A percentile compares a stretch with the other conserved stretches of the same genome.
Evolutionary conservation across 2,113 vertebrate species (phyloP).

Genomic region (Burhinus bistriatus): DNA sequence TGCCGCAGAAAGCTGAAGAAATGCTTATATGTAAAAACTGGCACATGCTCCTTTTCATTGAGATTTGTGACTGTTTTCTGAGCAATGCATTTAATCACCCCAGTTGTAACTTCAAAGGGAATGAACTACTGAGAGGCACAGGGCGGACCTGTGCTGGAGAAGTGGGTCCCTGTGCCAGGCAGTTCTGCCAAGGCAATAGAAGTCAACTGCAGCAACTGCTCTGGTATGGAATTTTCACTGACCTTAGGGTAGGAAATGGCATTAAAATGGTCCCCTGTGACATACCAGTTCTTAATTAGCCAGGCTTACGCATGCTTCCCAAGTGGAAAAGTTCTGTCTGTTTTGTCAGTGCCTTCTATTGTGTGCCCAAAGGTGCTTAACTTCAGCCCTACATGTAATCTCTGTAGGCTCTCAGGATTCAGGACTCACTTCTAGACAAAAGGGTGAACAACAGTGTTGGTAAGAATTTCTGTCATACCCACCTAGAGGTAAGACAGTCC

Average conservation of each 20-base stretch:
- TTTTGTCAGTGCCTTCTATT: neutral
- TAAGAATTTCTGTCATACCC: neutral
- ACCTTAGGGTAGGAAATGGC: neutral
- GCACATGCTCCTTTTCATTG: neutral
- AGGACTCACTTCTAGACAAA: neutral
- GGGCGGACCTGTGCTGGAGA: neutral
- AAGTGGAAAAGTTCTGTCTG: neutral
- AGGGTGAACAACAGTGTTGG: fast-evolving
- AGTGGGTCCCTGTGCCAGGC: neutral
- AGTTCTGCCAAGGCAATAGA: neutral
- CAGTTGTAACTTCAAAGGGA: neutral
- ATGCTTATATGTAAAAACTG: neutral
- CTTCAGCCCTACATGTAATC: fast-evolving
- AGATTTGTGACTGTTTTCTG: constrained; percentile 17
- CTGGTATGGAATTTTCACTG: neutral
- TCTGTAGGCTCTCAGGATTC: neutral
- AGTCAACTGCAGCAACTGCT: neutral
- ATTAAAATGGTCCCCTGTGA: neutral
- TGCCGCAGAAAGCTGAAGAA: neutral
- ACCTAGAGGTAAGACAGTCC: neutral
- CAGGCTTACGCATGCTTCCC: neutral
- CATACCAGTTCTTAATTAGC: neutral
- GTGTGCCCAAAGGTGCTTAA: neutral
- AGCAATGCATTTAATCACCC: neutral
- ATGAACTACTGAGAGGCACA: neutral